A percentile compares a stretch with the other conserved stretches of the same genome.
Conservation (phyloP, 2,113 vertebrate species). For the Channa maculata region DNA sequence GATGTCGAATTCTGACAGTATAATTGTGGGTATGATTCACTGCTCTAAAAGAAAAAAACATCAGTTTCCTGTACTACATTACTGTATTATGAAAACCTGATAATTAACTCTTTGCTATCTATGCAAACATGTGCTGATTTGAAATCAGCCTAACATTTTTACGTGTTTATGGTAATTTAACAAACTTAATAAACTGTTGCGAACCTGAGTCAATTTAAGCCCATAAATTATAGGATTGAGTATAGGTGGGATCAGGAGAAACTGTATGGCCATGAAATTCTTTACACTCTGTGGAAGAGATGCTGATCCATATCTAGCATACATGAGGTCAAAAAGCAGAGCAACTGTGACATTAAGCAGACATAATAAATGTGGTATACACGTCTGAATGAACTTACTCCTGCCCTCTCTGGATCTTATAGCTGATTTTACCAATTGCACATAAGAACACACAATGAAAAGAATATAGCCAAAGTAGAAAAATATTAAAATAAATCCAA, state of each 20-base stretch:
- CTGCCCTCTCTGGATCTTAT: neutral
- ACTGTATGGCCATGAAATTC: slow-evolving; percentile 68
- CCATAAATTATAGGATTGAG: slow-evolving; percentile 69
- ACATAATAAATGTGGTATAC: slow-evolving; percentile 29
- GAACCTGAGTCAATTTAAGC: slow-evolving; percentile 30
- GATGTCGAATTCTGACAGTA: too few relatives aligned
- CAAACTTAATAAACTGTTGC: too few relatives aligned
- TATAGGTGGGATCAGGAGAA: slow-evolving; percentile 54
- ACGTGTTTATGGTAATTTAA: too few relatives aligned
- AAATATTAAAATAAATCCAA: slow-evolving; percentile 8
- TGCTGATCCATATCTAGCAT: slow-evolving; percentile 49
- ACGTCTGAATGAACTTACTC: slow-evolving; percentile 1
- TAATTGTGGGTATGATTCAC: too few relatives aligned
- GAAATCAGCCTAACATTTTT: too few relatives aligned
- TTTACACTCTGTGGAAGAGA: slow-evolving; percentile 32
- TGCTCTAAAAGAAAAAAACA: too few relatives aligned
- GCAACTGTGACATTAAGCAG: slow-evolving; percentile 35
- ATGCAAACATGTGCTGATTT: too few relatives aligned
- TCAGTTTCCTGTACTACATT: too few relatives aligned
- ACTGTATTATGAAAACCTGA: too few relatives aligned
- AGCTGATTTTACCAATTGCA: neutral
- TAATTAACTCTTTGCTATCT: too few relatives aligned
- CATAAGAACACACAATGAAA: slow-evolving; percentile 49
- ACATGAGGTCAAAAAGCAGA: slow-evolving; percentile 59
- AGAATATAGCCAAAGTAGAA: slow-evolving; percentile 43